A percentile compares a stretch with the other conserved stretches of the same genome.
Conservation (phyloP, 2,888 invertebrate genomes). For the Drosophila fulvimacula region DNA sequence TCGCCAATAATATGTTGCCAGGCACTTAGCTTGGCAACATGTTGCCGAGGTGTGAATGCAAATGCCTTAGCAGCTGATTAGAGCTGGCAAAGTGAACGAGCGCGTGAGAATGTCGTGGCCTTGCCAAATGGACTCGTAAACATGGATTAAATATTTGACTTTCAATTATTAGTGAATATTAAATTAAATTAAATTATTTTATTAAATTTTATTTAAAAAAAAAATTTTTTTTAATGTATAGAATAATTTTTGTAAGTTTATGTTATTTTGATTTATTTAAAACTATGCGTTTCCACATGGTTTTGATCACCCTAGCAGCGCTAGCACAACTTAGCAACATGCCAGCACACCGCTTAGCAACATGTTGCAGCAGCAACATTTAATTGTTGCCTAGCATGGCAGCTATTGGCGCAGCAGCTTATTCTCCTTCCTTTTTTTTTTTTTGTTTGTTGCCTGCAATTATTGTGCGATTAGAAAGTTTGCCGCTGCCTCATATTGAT, state of each 20-base stretch:
- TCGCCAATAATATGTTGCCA: conserved; percentile 51
- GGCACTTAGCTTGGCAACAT: conserved; percentile 57
- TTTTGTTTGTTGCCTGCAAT: conserved; percentile 58
- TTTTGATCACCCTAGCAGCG: conserved; percentile 4
- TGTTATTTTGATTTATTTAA: neutral
- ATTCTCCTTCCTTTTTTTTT: conserved; percentile 40
- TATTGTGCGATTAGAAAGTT: conserved; percentile 82
- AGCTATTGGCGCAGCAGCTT: conserved; percentile 34
- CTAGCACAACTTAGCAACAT: conserved; percentile 30
- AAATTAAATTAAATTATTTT: neutral
- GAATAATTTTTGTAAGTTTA: neutral
- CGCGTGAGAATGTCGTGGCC: conserved; percentile 17
- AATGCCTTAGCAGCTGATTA: conserved; percentile 24
- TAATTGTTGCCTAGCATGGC: conserved; percentile 55
- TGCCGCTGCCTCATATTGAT: conserved; percentile 59
- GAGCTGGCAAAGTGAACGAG: conserved; percentile 2
- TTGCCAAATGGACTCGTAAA: conserved; percentile 5
- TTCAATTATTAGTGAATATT: neutral
- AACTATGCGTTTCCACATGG: neutral
- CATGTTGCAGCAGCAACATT: conserved; percentile 44
- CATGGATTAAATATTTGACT: neutral
- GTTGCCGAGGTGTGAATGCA: conserved; percentile 57
- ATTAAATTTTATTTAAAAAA: neutral
- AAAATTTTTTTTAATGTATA: too few relatives aligned
- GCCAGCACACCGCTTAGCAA: conserved; percentile 23